Evolutionary conservation across 1,140 invertebrate genomes (phyloP).

Genomic region (Zophobas morio): DNA sequence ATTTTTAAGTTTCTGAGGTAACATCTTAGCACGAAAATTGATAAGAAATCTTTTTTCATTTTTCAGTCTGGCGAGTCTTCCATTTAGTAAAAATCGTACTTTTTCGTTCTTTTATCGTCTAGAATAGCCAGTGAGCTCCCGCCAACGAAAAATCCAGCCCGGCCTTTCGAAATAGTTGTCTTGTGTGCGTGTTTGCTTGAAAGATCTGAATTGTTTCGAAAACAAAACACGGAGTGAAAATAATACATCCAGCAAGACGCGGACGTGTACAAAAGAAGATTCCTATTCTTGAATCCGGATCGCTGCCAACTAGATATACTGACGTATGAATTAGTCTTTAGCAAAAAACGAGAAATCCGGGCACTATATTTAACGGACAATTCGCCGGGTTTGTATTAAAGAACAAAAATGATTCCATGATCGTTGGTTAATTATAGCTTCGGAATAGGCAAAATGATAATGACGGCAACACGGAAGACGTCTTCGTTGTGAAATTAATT

Average conservation of each 20-base stretch:
- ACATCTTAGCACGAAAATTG: no score
- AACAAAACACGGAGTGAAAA: conserved; percentile 33
- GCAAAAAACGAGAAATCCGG: conserved; percentile 41
- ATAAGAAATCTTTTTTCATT: no score
- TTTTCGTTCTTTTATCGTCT: no score
- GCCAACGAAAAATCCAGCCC: no score
- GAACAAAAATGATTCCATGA: conserved; percentile 34
- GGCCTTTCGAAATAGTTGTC: not conserved
- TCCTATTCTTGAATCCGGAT: conserved; percentile 31
- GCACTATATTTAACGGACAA: conserved; percentile 41
- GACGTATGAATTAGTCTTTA: conserved; percentile 41
- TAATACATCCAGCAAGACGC: conserved; percentile 23
- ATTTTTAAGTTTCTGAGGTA: no score
- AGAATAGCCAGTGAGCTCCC: no score
- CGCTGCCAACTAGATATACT: conserved; percentile 39
- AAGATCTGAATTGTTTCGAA: conserved; percentile 28
- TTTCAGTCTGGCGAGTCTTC: no score
- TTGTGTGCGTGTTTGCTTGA: not conserved
- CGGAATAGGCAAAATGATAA: conserved; percentile 11
- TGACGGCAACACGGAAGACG: conserved; percentile 39
- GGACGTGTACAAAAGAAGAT: conserved; percentile 36
- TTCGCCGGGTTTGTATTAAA: conserved; percentile 28
- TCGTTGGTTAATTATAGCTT: conserved; percentile 30
- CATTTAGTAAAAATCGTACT: no score
- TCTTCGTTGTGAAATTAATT: conserved; percentile 49